These are phyloP conservation scores for Andrena bucephala DNA, from an alignment of 2,888 invertebrate species.

Conservation along the genomic window DNA sequence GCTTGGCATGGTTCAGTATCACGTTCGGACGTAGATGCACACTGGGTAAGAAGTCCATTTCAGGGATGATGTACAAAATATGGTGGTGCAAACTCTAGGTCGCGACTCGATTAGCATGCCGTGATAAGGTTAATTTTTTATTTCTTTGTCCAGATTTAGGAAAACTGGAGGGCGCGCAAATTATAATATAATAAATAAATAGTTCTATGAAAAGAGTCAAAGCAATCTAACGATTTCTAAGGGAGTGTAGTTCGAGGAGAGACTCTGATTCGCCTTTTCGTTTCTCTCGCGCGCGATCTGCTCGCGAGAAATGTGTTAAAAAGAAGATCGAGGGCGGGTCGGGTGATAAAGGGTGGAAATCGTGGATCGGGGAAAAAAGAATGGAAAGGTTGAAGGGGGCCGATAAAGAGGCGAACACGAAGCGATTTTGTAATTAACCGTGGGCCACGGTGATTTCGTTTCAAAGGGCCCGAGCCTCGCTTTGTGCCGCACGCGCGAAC, in stretches of 20 bases:
- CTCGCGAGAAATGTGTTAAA: background rate
- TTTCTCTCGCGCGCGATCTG: too few species aligned
- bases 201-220: too few species aligned
- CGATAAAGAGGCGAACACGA: slow-evolving; percentile 48
- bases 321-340: background rate
- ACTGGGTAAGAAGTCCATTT: too few species aligned
- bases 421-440: slow-evolving; percentile 57
- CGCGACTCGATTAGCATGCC: too few species aligned
- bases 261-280: background rate
- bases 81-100: too few species aligned
- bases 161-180: too few species aligned
- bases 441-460: slow-evolving; percentile 22
- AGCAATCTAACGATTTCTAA: too few species aligned
- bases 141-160: too few species aligned
- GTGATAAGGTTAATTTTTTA: too few species aligned
- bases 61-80: too few species aligned
- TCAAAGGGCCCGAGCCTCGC: slow-evolving; percentile 27
- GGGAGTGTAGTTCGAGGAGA: background rate
- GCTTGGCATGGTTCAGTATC: background rate
- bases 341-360: slow-evolving; percentile 5
- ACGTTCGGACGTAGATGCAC: too few species aligned
- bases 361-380: background rate
- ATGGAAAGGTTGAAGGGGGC: background rate
- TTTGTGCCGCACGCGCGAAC: slow-evolving; percentile 53
- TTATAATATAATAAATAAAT: too few species aligned